These are phyloP conservation scores for Drosophila pseudotalamancana DNA, from an alignment of 2,888 invertebrate species.

Conservation along the genomic window DNA sequence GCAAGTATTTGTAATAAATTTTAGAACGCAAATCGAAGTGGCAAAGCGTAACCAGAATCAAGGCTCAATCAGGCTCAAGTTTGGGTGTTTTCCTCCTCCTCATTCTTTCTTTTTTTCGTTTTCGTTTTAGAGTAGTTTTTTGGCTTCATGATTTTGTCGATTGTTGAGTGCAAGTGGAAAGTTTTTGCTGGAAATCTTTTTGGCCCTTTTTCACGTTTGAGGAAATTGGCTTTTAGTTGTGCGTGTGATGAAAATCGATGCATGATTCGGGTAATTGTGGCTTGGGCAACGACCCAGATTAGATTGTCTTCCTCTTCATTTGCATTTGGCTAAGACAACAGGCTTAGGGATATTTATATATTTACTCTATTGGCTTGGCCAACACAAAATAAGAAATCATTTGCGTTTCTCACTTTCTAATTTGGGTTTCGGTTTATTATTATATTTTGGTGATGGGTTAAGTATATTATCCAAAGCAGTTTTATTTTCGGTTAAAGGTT, in stretches of 20 bases:
- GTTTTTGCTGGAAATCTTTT: slow-evolving; percentile 37
- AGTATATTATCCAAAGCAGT: not conserved
- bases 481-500: no score
- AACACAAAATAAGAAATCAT: not conserved
- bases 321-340: slow-evolving; percentile 18
- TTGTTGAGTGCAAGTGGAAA: slow-evolving; percentile 28
- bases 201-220: slow-evolving; percentile 26
- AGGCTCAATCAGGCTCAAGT: slow-evolving; percentile 52
- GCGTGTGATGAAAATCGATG: slow-evolving; percentile 55
- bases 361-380: slow-evolving; percentile 6
- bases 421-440: not conserved
- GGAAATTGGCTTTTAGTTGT: slow-evolving; percentile 54
- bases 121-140: slow-evolving; percentile 17
- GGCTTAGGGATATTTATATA: slow-evolving; percentile 18
- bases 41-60: slow-evolving; percentile 34
- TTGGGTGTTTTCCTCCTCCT: not conserved
- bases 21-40: slow-evolving; percentile 60
- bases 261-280: slow-evolving; percentile 44
- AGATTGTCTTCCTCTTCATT: slow-evolving; percentile 14
- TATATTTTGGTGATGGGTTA: not conserved
- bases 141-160: slow-evolving; percentile 36
- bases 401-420: not conserved
- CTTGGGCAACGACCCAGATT: slow-evolving; percentile 27
- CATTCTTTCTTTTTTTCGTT: no score
- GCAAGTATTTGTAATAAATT: slow-evolving; percentile 65